Evolutionary conservation across 2,888 invertebrate genomes (phyloP), one percentile per base, ranked within the genome.

Genomic region (Polylopha cassiicola): DNA sequence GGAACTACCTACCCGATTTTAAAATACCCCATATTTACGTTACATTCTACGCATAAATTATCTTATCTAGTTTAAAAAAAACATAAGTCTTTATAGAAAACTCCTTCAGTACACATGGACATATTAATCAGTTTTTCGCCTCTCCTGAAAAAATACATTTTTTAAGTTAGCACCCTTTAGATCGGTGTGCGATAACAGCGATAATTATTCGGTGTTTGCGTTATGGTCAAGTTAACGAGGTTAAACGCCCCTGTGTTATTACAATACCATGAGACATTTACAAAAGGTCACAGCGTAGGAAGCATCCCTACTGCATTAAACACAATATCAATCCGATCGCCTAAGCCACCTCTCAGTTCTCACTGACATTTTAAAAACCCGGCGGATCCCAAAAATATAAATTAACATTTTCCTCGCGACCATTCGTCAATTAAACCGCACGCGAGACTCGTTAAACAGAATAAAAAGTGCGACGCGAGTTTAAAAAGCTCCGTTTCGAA

Each of bases 401-500:
- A 69, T 61, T 62, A 65, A 53, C 65, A 70, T 68, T 73, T 73
- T 58, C 65, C 61, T 73, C 71, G 75, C 71, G 75, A 75, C 73
- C 79, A 75, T 80, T 80, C 77, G 75, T 81, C 81, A 82, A 81
- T 81, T 80, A 82, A 81, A 78, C 70, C 72, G 65, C 67, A 65
- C 70, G 67, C 57, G 55, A 71, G 71, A 67, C 73, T 74, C 73
- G 72, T 76, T 76, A 75, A 76, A 72, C 65, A 55, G 65, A 69
- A 77, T 76, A 75, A 79, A 79, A 79, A 81, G 75, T 72, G 70
- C 57, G 61, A 59, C 60, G 66, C 70, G 63, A 78, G 74, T 70
- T 77, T 74, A 80, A 85, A 85, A 85, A 84, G 79, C 78, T 76
- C 62, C 81, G 76, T 84, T 84, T 73, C 84, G 82, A 72, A 84